Conservation (phyloP, 1,140 invertebrate genomes). For the Ceratosolen fusciceps region DNA sequence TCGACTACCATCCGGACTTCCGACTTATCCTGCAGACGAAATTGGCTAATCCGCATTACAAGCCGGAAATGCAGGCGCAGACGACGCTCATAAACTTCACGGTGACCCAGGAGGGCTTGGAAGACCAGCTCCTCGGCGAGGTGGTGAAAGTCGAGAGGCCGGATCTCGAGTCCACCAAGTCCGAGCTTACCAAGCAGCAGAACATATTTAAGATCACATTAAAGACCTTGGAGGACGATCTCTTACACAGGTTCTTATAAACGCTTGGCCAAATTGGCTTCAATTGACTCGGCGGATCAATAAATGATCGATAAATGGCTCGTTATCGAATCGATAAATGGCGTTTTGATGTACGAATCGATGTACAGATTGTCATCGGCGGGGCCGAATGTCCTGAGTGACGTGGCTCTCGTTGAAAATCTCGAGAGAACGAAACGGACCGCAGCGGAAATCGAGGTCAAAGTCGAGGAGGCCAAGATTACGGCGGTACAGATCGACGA, state of each 20-base stretch:
- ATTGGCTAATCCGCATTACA: constrained; percentile 95
- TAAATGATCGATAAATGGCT: too few relatives aligned
- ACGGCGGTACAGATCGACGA: constrained; percentile 91
- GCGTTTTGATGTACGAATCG: not conserved
- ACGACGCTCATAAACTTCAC: constrained; percentile 96
- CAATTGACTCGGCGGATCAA: too few relatives aligned
- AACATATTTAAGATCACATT: constrained; percentile 95
- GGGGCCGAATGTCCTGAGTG: constrained; percentile 90
- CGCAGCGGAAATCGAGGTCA: constrained; percentile 90
- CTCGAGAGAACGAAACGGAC: constrained; percentile 95
- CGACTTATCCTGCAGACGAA: constrained; percentile 94
- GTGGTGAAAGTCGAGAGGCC: constrained; percentile 95
- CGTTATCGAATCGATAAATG: too few relatives aligned
- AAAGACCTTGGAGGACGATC: constrained; percentile 90
- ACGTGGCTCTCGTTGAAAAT: constrained; percentile 91
- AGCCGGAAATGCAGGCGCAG: constrained; percentile 97
- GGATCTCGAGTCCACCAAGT: constrained; percentile 84
- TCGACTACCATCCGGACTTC: constrained; percentile 89
- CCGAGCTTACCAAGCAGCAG: constrained; percentile 89
- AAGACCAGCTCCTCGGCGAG: constrained; percentile 93
- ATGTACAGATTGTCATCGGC: constrained; percentile 83
- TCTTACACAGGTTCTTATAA: constrained; percentile 75
- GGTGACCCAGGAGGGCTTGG: constrained; percentile 91
- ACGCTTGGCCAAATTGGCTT: too few relatives aligned
- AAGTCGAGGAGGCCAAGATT: constrained; percentile 86